These are phyloP conservation scores for Margaritifera margaritifera DNA, from an alignment of 2,888 invertebrate species.

Conservation along the genomic window DNA sequence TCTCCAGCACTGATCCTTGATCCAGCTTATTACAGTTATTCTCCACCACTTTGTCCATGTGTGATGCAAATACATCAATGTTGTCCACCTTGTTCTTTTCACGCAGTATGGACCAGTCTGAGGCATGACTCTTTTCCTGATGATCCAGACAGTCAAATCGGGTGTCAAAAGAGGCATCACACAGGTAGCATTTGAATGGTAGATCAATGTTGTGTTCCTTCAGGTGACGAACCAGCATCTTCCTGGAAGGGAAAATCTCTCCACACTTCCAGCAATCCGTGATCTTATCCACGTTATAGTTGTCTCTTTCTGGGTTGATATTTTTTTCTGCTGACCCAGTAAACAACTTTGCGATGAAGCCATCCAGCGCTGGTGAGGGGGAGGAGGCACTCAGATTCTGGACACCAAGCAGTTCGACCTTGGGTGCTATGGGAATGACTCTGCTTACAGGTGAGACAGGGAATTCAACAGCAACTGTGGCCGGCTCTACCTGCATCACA, in stretches of 20 bases:
- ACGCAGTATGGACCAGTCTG: conserved; percentile 87
- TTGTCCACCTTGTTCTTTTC: conserved; percentile 67
- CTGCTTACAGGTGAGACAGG: too few species aligned
- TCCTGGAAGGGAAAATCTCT: conserved; percentile 59
- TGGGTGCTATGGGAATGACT: too few species aligned
- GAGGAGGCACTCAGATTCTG: too few species aligned
- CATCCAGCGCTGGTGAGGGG: background rate
- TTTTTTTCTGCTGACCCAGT: conserved; percentile 49
- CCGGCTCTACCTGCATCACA: too few species aligned
- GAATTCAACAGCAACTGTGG: too few species aligned
- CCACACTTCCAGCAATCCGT: conserved; percentile 68
- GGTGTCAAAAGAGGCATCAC: conserved; percentile 88
- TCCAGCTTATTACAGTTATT: conserved; percentile 53
- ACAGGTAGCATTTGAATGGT: conserved; percentile 92
- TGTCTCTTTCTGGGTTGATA: conserved; percentile 68
- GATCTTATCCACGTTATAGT: conserved; percentile 70
- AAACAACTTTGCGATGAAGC: conserved; percentile 22
- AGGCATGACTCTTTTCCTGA: conserved; percentile 82
- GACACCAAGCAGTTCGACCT: too few species aligned
- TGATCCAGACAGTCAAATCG: conserved; percentile 87
- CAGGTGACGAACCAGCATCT: conserved; percentile 65
- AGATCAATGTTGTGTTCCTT: conserved; percentile 73
- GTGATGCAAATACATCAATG: conserved; percentile 57
- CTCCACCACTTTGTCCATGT: conserved; percentile 65
- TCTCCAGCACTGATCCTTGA: conserved; percentile 45